Base-by-base conservation (phyloP, 2,888 invertebrate genomes). In the Tetranychus truncatus region DNA sequence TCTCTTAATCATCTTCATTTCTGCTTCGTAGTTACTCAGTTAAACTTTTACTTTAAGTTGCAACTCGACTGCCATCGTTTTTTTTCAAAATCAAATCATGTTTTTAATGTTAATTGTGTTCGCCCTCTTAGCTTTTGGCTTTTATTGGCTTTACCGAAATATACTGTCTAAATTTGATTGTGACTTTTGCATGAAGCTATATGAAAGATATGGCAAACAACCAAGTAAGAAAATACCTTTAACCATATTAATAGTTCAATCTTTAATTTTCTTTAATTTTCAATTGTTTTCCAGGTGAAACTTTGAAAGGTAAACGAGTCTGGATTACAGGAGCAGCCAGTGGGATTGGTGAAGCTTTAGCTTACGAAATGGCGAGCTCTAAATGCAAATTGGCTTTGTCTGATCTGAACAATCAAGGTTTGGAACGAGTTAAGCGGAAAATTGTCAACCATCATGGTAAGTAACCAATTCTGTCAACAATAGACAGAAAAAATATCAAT, bases 281-380 rank as follows among this genome's bases (percentile, higher is more conserved):
- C 5, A 20, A 69, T 9, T 18, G 9, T 67, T 24, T 20, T 20
- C 21, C 8, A 69, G 34, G 11, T 20, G 69, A 69, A 20, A 21
- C 69, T 20, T 75, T 89, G 74, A 83, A 84, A 71, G 88, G 88
- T 0, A 88, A 90, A 82, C 90, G 91, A 5, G 87, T 91, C 1
- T 92, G 91, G 88, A 88, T 92, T 78, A 90, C 90, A 1, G 91
- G 91, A 69, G 90, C 91, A 0, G 91, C 91, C 0, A 89, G 89
- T 83, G 91, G 91, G 18, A 91, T 92, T 77, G 91, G 91, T 3
- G 89, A 89, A 82, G 82, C 86, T 78, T 83, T 90, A 72, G 90
- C 91, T 0, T 85, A 89, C 77, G 85, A 86, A 24, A 82, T 90
- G 74, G 88, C 90, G 0, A 85, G 85, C 80, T 84, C 85, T 80